Base-by-base conservation (phyloP, 2,113 vertebrate species). In the Chamaetylas fuelleborni region DNA sequence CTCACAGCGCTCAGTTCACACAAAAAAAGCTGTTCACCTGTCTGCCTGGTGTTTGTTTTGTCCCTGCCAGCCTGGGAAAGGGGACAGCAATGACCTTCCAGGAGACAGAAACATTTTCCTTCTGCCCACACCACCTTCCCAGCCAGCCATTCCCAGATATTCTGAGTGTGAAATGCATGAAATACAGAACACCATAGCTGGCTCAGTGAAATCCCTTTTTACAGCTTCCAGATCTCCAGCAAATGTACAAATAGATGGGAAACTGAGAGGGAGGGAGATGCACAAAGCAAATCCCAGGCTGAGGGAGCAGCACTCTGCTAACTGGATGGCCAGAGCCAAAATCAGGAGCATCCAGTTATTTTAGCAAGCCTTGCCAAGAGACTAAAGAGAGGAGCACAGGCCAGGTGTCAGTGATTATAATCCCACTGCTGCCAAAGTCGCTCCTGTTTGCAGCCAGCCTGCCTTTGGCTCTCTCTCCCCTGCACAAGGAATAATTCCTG, bases 391-490 rank as follows among this genome's bases (percentile, higher is more conserved):
- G 45, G 24, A 76, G 24, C 71, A 29, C 10, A 69, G 89, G 93
- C 95, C 95, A 95, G 96, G 95, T 93, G 93, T 96, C 93, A 73
- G 91, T 80, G 92, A 77, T 86, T 92, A 56, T 36, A 91, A 90
- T 36, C 58, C 94, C 92, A 81, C 28, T 3, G 76, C 79, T 88
- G 92, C 94, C 95, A 95, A 85, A 88, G 76, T 34, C 42, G 36
- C 90, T 93, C 81, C 92, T 23, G 1, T 48, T 64, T 67, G 25
- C 85, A 78, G 71, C 71, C 54, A 66, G 85, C 40, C 76, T 67
- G 76, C 40, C 69, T 86, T 56, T 84, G 88, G 74, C 79, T 20
- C 72, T 12, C 11, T 14, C 53, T 45, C 38, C 57, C 47, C 33
- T 60, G 69, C 7, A 48, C 45, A 43, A n/a, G 67, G 81, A 86